Evolutionary conservation across 2,113 vertebrate genomes (phyloP).

Genomic region (Perca flavescens): DNA sequence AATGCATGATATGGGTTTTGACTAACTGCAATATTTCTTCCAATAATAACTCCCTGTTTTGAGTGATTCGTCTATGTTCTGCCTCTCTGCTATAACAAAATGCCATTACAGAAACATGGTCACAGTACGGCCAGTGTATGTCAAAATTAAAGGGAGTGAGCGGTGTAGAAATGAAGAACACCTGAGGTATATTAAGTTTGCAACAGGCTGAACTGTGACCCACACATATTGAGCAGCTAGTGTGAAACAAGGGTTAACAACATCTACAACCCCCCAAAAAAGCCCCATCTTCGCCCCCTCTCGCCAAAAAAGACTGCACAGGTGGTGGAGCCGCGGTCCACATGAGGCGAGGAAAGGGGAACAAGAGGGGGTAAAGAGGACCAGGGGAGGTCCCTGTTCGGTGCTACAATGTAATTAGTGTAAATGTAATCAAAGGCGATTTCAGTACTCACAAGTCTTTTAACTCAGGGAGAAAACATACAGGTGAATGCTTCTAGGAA

Average conservation of each 20-base stretch:
- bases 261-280: slow-evolving; percentile 58
- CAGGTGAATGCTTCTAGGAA: slow-evolving; percentile 69
- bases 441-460: slow-evolving; percentile 65
- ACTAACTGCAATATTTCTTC: slow-evolving; percentile 27
- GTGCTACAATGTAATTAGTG: slow-evolving; percentile 31
- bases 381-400: slow-evolving; percentile 31
- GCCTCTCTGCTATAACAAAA: slow-evolving; percentile 50
- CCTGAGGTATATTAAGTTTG: slow-evolving; percentile 83
- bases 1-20: slow-evolving; percentile 30
- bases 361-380: slow-evolving; percentile 25
- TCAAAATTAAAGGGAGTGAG: slow-evolving; percentile 39
- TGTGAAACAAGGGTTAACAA: slow-evolving; percentile 87
- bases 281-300: slow-evolving; percentile 29
- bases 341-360: slow-evolving; percentile 58
- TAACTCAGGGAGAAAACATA: slow-evolving; percentile 38
- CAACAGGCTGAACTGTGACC: slow-evolving; percentile 82
- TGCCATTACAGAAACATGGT: slow-evolving; percentile 45
- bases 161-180: slow-evolving; percentile 78
- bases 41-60: slow-evolving; percentile 48
- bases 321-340: slow-evolving; percentile 34
- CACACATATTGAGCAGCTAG: slow-evolving; percentile 80
- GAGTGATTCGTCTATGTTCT: slow-evolving; percentile 23
- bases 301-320: slow-evolving; percentile 31
- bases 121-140: slow-evolving; percentile 51
- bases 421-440: slow-evolving; percentile 56